Base-by-base conservation (phyloP, 1,140 invertebrate genomes). In the Heliconius eleuchia region DNA sequence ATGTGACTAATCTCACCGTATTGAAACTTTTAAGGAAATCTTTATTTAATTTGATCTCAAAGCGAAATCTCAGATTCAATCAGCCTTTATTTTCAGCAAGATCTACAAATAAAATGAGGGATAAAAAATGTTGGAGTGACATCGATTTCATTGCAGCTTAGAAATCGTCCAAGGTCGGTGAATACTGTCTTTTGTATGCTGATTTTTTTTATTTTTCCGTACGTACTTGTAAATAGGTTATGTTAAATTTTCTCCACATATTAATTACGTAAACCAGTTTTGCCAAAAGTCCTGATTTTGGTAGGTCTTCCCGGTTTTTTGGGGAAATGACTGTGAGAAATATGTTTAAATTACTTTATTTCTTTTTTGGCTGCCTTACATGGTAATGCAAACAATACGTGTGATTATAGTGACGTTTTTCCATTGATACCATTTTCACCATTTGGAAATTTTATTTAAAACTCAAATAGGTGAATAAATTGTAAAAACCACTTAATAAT, bases 31-130 rank as follows among this genome's bases (percentile, higher is more conserved):
- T 37, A 39, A 39, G 42, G 34, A 66, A 39, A 75, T 30, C 39
- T 18, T 60, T 75, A 75, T 75, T 75, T 75, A 39, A 60, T 75
- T 75, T 75, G 55, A 75, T 75, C 52, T 75, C 9, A 18, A 75
- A 66, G 57, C 37, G 74, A 18, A 27, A 60, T 11, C 23, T 66
- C 60, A 66, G 60, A 66, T 27, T 66, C 60, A 66, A 66, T 66
- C 23, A 13, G n/a, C 23, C 60, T 66, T 66, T 66, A 66, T 66
- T 66, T 66, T 66, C 60, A 66, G 60, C 60, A 66, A 66, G 60
- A 27, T 66, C 23, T 66, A 66, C 60, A 66, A 66, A 66, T 66
- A 66, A 66, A 66, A 66, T 66, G 23, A 13, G 60, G 27, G 23
- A 66, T 66, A 66, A 66, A 66, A 66, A 66, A 66, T 66, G 27